Conservation (phyloP, 2,113 vertebrate genomes). For the Heptranchias perlo region DNA sequence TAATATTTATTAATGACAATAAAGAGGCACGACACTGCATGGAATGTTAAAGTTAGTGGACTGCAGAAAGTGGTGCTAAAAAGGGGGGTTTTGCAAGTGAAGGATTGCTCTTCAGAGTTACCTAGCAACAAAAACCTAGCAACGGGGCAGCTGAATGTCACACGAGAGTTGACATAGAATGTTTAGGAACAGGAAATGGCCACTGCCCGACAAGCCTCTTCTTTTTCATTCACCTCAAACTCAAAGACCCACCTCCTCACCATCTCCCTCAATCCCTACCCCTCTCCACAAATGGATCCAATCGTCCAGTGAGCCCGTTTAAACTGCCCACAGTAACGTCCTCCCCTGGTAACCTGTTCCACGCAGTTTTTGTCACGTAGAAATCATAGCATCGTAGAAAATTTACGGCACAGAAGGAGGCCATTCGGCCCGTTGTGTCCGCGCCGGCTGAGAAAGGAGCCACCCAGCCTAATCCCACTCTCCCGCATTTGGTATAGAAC, state of each 20-base stretch:
- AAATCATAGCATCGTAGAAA: too few species aligned
- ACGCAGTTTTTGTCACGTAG: too few species aligned
- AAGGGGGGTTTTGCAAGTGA: slow-evolving; percentile 15
- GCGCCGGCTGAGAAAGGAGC: too few species aligned
- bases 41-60: not conserved
- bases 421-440: too few species aligned
- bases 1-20: not conserved
- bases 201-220: too few species aligned
- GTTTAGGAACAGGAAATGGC: not conserved
- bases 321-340: not conserved
- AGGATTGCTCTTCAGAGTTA: not conserved
- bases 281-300: too few species aligned
- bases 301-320: not conserved
- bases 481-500: too few species aligned
- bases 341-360: not conserved
- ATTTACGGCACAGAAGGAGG: too few species aligned
- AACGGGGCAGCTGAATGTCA: slow-evolving; percentile 18
- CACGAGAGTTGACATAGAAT: not conserved
- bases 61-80: not conserved
- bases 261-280: too few species aligned
- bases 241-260: not conserved
- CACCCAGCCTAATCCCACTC: too few species aligned
- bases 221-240: not conserved
- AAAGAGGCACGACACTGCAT: not conserved
- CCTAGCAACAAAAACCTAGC: slow-evolving; percentile 24